These are phyloP conservation scores for Varroa destructor DNA, from an alignment of 1,140 invertebrate species.

Conservation along the genomic window DNA sequence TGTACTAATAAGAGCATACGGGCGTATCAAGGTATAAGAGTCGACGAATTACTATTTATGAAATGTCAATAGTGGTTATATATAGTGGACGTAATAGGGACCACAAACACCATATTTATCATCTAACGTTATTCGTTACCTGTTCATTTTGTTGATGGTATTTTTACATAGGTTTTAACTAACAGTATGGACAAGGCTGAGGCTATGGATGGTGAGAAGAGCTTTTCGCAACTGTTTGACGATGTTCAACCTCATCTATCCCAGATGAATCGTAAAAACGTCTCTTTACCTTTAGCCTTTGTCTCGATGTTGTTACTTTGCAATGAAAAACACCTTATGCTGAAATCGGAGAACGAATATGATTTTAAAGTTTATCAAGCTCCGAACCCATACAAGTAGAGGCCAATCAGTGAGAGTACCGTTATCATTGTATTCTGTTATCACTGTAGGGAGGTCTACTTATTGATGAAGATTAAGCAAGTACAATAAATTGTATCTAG, in stretches of 20 bases:
- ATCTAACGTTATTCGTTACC: too few species aligned
- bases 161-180: not conserved
- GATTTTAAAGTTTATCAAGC: constrained; percentile 7
- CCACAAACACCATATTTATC: too few species aligned
- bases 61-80: too few species aligned
- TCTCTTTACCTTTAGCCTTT: constrained; percentile 6
- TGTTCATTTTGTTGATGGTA: too few species aligned
- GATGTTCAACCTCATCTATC: constrained; percentile 10
- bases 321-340: constrained; percentile 20
- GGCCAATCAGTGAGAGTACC: not conserved
- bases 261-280: not conserved
- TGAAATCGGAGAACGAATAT: not conserved
- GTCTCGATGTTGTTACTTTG: constrained; percentile 8
- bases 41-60: too few species aligned
- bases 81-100: too few species aligned
- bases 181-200: constrained; percentile 4
- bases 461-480: not conserved
- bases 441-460: not conserved
- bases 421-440: not conserved
- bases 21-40: too few species aligned
- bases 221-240: not conserved
- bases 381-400: not conserved
- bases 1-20: too few species aligned
- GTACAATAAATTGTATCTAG: constrained; percentile 6
- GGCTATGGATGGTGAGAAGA: constrained; percentile 11